Percentiles rank a stretch among this genome's conserved stretches.
Evolutionary conservation across 2,888 invertebrate species (phyloP).

Genomic region (Herminia tarsipennalis): DNA sequence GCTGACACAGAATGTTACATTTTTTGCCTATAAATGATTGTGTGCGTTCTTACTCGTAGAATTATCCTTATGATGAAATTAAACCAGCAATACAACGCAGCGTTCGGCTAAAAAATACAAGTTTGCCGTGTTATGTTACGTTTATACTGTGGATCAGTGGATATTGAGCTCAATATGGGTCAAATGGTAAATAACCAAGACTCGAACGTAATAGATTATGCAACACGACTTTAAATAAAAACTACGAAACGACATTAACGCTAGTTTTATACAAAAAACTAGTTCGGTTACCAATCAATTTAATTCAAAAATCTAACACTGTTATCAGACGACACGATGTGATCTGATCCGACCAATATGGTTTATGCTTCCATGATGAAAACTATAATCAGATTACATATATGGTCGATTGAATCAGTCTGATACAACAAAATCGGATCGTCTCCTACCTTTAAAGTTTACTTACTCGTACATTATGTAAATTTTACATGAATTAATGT

Average conservation of each 20-base stretch:
- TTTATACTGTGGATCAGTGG: conserved; percentile 45
- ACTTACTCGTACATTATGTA: neutral
- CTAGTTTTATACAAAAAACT: conserved; percentile 5
- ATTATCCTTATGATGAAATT: conserved; percentile 21
- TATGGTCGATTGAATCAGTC: no score
- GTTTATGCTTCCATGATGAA: no score
- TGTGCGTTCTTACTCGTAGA: conserved; percentile 18
- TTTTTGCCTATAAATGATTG: conserved; percentile 28
- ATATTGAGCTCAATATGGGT: conserved; percentile 52
- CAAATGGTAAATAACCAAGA: conserved; percentile 38
- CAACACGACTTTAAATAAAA: conserved; percentile 29
- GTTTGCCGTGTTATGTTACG: conserved; percentile 46
- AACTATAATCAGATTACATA: no score
- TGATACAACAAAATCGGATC: neutral
- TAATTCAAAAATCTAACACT: neutral
- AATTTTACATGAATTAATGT: neutral
- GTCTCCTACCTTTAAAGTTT: no score
- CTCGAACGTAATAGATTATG: conserved; percentile 42
- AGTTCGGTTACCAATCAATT: neutral
- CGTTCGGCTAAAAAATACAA: no score
- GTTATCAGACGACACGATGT: no score
- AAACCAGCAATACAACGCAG: conserved; percentile 17
- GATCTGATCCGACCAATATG: no score
- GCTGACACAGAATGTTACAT: conserved; percentile 5
- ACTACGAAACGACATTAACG: neutral